A percentile compares a stretch with the other conserved stretches of the same genome.
phyloP scores from a whole-genome alignment of 2,888 invertebrate genomes.

The Amiota mariae region DNA sequence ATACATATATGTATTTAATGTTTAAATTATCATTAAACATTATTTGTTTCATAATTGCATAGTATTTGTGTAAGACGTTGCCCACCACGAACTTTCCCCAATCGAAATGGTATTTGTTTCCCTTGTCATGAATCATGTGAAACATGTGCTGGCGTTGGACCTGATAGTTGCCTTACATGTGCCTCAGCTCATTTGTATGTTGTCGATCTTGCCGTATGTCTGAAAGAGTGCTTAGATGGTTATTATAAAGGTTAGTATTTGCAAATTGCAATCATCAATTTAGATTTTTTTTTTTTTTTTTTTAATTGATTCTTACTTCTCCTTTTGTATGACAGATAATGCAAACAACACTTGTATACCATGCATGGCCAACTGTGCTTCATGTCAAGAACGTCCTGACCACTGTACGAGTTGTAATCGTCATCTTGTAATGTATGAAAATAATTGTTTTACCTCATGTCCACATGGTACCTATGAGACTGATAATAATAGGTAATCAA shows the following conservation, averaged over 20 bases:
- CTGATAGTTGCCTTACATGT: slow-evolving; percentile 89
- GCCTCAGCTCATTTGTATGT: slow-evolving; percentile 88
- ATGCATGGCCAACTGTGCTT: slow-evolving; percentile 89
- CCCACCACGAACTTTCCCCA: slow-evolving; percentile 88
- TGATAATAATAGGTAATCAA: slow-evolving; percentile 84
- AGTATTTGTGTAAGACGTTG: slow-evolving; percentile 90
- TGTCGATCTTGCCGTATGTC: slow-evolving; percentile 87
- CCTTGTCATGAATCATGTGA: slow-evolving; percentile 92
- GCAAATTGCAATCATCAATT: no score
- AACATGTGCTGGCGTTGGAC: slow-evolving; percentile 90
- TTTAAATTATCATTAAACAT: slow-evolving; percentile 16
- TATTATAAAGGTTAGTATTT: slow-evolving; percentile 87
- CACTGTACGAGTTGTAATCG: slow-evolving; percentile 91
- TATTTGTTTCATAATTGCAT: slow-evolving; percentile 52
- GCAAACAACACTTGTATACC: slow-evolving; percentile 86
- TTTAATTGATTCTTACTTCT: no score
- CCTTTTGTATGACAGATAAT: slow-evolving; percentile 74
- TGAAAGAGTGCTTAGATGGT: slow-evolving; percentile 91
- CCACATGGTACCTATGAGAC: slow-evolving; percentile 88
- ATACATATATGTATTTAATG: neutral
- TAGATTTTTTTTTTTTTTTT: no score
- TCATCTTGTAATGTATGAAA: slow-evolving; percentile 87
- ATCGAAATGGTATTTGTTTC: slow-evolving; percentile 86
- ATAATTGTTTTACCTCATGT: slow-evolving; percentile 88
- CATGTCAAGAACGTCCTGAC: slow-evolving; percentile 87